Base-by-base conservation (phyloP, 1,140 invertebrate genomes). In the Homarus americanus region DNA sequence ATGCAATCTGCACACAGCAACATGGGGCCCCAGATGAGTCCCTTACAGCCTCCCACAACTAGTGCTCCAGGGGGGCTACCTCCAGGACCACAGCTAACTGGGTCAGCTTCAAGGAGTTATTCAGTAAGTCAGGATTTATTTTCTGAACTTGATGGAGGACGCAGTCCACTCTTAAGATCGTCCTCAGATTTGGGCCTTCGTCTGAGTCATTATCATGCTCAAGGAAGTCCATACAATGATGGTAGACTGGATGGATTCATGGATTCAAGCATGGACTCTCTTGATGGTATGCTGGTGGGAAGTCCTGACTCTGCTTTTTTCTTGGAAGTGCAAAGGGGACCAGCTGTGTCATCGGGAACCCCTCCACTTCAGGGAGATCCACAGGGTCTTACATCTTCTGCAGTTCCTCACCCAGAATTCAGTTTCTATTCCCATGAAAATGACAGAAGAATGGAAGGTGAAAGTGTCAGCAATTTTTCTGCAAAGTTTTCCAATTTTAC, bases 401-500 rank as follows among this genome's bases (percentile, higher is more conserved):
- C 82, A 41, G 82, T 91, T 34, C 75, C 75, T 79, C 82, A 66
- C 15, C 82, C 89, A 32, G 75, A 80, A 32, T 85, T 91, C 32
- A 80, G 89, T 40, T 91, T 91, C 76, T 91, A 91, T 63, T 63
- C 89, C 20, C 82, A 82, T 85, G 89, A 91, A 72, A 78, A 82
- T 69, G 82, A 86, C 17, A 63, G 82, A 24, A 80, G 80, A 15
- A 86, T 85, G 63, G 82, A 91, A 20, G 82, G 76, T 20, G 83
- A 63, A 24, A 91, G 58, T 49, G 75, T 84, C 32, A 85, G 76
- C 44, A 91, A 85, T 63, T 86, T 91, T n/a, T 85, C 89, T 4
- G 82, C 89, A 86, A 91, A 86, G 38, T 63, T 91, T 82, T 80
- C 82, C 38, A 91, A 91, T 80, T 85, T 91, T 73, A 85, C 89